Evolutionary conservation across 1,140 invertebrate genomes (phyloP).

Genomic region (Laupala kohalensis): DNA sequence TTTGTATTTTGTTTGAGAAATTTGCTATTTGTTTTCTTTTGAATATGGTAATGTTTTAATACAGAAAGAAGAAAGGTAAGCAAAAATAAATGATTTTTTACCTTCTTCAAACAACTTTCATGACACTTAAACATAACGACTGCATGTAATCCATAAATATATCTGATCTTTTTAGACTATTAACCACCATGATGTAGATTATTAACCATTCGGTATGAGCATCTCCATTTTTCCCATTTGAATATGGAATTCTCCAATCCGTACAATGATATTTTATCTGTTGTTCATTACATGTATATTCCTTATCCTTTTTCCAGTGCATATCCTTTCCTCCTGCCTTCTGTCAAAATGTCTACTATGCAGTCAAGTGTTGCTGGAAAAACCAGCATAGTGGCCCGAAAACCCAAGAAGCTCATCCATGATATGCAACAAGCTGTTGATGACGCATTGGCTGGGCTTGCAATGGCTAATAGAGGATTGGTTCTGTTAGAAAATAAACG

Average conservation of each 20-base stretch:
- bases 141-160: too few species aligned
- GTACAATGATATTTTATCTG: background rate
- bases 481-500: slow-evolving; percentile 29
- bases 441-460: slow-evolving; percentile 35
- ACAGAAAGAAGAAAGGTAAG: too few species aligned
- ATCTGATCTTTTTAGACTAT: too few species aligned
- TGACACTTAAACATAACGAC: too few species aligned
- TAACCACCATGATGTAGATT: too few species aligned
- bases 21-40: too few species aligned
- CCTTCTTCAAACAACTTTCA: too few species aligned
- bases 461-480: slow-evolving; percentile 32
- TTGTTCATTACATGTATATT: background rate
- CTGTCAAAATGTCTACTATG: background rate
- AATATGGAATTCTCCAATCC: background rate
- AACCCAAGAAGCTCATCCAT: slow-evolving; percentile 34
- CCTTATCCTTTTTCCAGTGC: background rate
- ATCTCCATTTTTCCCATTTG: background rate
- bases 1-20: too few species aligned
- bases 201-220: too few species aligned
- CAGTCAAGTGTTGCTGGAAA: background rate
- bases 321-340: background rate
- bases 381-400: background rate
- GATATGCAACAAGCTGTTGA: slow-evolving; percentile 30
- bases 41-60: too few species aligned
- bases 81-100: too few species aligned